A percentile compares a stretch with the other conserved stretches of the same genome.
Conservation (phyloP, 2,113 vertebrate species). For the Poeciliopsis turrubarensis region DNA sequence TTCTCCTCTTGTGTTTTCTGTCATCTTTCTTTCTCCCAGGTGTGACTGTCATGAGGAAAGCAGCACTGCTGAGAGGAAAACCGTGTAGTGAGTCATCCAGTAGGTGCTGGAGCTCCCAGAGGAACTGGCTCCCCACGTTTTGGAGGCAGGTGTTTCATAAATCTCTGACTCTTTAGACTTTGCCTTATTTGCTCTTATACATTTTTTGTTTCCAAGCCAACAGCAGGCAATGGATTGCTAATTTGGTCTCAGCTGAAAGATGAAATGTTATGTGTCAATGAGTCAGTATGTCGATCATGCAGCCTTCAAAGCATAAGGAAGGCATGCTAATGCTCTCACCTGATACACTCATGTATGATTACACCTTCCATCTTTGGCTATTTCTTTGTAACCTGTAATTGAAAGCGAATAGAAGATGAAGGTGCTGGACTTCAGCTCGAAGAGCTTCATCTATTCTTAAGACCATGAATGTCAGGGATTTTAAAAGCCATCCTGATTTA, state of each 20-base stretch:
- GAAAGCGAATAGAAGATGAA: constrained; percentile 12
- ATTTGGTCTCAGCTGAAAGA: constrained; percentile 12
- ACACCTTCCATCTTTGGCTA: not conserved
- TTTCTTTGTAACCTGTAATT: constrained; percentile 1
- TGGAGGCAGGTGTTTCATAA: constrained; percentile 42
- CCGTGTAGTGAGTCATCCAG: constrained; percentile 54
- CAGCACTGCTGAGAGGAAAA: constrained; percentile 51
- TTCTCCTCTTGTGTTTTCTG: constrained; percentile 34
- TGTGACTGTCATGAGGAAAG: constrained; percentile 29
- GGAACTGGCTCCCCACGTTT: constrained; percentile 28
- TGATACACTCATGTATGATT: constrained; percentile 7
- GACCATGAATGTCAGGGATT: not conserved
- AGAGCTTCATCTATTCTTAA: not conserved
- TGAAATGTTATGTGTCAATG: constrained; percentile 22
- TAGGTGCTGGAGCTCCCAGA: constrained; percentile 29
- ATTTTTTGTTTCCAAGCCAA: constrained; percentile 11
- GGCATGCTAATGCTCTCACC: constrained; percentile 8
- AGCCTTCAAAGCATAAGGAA: constrained; percentile 6
- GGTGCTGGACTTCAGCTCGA: not conserved
- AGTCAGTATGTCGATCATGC: constrained; percentile 29
- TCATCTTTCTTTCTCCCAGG: constrained; percentile 24
- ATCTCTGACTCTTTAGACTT: constrained; percentile 7
- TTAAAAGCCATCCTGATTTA: not conserved
- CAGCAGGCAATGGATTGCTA: constrained; percentile 16
- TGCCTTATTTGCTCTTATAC: constrained; percentile 9